A percentile compares a stretch with the other conserved stretches of the same genome.
Conservation (phyloP, 2,797 vertebrate genomes). For the Sebastes dallii region DNA sequence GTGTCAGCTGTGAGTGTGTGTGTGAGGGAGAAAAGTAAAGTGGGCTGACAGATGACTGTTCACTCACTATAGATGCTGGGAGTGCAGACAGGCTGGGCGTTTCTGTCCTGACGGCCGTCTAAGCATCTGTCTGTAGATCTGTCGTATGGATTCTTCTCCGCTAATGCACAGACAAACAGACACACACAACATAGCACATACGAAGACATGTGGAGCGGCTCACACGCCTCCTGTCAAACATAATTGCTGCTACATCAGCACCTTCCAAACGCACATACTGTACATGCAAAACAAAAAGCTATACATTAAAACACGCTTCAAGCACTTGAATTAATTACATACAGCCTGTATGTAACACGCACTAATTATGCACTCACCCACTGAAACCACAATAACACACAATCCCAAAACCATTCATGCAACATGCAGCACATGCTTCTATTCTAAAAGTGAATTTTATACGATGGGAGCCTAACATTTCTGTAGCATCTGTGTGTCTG, state of each 20-base stretch:
- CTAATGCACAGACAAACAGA: constrained; percentile 11
- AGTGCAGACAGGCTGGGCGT: neutral
- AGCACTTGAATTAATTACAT: neutral
- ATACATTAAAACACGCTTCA: neutral
- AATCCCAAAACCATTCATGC: neutral
- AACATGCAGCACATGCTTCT: neutral
- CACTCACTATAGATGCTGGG: neutral
- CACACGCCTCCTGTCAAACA: constrained; percentile 36
- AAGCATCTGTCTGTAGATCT: constrained; percentile 44
- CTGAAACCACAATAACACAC: neutral
- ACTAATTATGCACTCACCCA: neutral
- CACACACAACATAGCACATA: neutral
- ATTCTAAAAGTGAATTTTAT: neutral
- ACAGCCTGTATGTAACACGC: neutral
- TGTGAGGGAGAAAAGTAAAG: constrained; percentile 16
- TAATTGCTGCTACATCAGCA: neutral
- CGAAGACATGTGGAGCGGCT: constrained; percentile 9
- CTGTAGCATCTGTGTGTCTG: neutral
- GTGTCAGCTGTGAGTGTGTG: constrained; percentile 51
- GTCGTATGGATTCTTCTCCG: constrained; percentile 30
- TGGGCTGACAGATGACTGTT: constrained; percentile 15
- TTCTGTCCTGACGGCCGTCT: neutral
- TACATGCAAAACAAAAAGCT: neutral
- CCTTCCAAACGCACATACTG: neutral
- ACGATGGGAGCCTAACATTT: neutral